phyloP scores from a whole-genome alignment of 2,113 vertebrate species.

The Dromiciops gliroides region DNA sequence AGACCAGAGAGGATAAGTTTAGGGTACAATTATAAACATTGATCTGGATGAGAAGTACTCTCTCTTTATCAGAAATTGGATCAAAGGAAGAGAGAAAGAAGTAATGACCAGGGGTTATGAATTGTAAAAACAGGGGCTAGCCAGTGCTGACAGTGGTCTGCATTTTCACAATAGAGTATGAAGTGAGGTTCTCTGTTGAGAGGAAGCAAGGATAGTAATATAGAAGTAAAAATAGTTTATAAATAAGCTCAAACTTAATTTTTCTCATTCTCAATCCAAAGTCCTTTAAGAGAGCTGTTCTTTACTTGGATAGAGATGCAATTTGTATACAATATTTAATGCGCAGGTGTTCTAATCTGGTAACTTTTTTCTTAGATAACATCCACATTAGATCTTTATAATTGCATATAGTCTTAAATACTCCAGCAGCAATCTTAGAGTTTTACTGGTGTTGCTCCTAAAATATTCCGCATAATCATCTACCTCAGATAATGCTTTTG shows the following conservation, averaged over 20 bases:
- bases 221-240: background rate
- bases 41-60: background rate
- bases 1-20: background rate
- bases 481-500: background rate
- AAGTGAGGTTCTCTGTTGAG: background rate
- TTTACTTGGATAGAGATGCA: background rate
- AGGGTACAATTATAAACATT: background rate
- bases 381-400: background rate
- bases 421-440: background rate
- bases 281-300: background rate
- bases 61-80: background rate
- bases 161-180: background rate
- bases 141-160: background rate
- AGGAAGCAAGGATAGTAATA: background rate
- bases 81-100: background rate
- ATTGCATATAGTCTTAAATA: background rate
- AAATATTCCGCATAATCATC: conserved; percentile 15
- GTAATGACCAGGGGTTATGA: background rate
- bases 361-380: background rate
- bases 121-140: background rate
- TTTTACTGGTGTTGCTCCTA: background rate
- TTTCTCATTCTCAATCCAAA: background rate
- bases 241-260: background rate
- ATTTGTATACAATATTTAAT: background rate
- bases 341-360: background rate